Evolutionary conservation across 2,113 vertebrate genomes (phyloP).

Genomic region (Dipodomys spectabilis): DNA sequence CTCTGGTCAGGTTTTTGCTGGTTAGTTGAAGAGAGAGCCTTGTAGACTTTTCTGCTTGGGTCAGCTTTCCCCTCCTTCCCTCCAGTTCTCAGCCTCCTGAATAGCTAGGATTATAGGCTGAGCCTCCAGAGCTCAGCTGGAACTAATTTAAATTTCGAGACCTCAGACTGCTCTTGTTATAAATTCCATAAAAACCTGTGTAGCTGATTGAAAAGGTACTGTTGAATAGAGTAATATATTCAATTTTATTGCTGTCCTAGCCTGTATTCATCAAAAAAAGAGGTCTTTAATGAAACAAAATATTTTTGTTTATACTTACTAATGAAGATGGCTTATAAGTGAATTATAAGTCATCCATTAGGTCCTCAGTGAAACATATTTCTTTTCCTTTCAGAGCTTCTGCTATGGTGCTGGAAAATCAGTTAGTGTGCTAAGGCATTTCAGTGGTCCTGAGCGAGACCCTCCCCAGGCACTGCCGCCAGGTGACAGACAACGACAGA

Average conservation of each 20-base stretch:
- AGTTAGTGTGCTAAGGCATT: constrained; percentile 67
- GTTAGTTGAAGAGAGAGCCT: too few species aligned
- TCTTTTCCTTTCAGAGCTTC: constrained; percentile 80
- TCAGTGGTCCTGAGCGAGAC: constrained; percentile 70
- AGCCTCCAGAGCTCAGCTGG: too few species aligned
- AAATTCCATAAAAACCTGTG: neutral
- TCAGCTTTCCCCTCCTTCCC: too few species aligned
- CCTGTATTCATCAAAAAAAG: neutral
- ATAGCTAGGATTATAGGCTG: too few species aligned
- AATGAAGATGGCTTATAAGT: neutral
- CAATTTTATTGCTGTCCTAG: constrained; percentile 1
- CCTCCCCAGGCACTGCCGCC: constrained; percentile 54
- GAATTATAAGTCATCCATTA: neutral
- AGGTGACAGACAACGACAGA: neutral
- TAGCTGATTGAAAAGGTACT: constrained; percentile 5
- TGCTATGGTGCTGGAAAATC: constrained; percentile 87
- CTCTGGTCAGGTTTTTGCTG: too few species aligned
- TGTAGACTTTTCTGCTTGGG: too few species aligned
- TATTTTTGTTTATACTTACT: neutral
- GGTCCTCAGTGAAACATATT: neutral
- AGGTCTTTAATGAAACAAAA: neutral
- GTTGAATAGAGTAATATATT: neutral
- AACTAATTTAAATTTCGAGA: neutral
- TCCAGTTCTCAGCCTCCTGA: too few species aligned
- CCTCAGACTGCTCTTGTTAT: neutral